Evolutionary conservation across 2,888 invertebrate genomes (phyloP).

Genomic region (Pyrgus malvae): DNA sequence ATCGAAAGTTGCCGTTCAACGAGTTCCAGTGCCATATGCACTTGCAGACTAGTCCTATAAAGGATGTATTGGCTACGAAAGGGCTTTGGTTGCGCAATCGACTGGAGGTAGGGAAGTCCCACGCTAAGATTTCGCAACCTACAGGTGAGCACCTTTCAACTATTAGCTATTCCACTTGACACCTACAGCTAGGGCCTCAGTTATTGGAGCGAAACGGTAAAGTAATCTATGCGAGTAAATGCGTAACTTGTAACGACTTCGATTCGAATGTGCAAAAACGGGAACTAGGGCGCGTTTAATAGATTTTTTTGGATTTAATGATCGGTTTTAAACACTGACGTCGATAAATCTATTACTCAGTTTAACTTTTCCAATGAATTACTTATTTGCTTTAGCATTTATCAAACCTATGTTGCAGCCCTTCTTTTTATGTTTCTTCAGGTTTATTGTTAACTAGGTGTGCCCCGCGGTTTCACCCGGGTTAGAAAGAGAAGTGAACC

Average conservation of each 20-base stretch:
- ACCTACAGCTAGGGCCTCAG: constrained; percentile 39
- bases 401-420: too few relatives aligned
- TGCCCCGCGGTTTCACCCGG: too few relatives aligned
- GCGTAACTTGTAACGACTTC: constrained; percentile 3
- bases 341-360: not conserved
- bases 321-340: not conserved
- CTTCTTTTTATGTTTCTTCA: too few relatives aligned
- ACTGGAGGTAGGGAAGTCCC: constrained; percentile 40
- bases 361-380: not conserved
- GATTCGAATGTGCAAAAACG: not conserved
- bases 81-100: constrained; percentile 40
- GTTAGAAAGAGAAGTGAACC: too few relatives aligned
- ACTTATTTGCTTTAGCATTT: too few relatives aligned
- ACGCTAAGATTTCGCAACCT: constrained; percentile 52
- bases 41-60: constrained; percentile 6
- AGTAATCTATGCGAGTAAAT: constrained; percentile 10
- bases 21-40: constrained; percentile 13
- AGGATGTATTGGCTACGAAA: constrained; percentile 22
- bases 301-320: not conserved
- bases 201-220: constrained; percentile 24
- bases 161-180: constrained; percentile 58
- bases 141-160: constrained; percentile 51
- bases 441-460: too few relatives aligned
- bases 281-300: not conserved
- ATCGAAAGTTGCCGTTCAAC: constrained; percentile 32